Evolutionary conservation across 2,888 invertebrate species (phyloP).

Genomic region (Nezara viridula): DNA sequence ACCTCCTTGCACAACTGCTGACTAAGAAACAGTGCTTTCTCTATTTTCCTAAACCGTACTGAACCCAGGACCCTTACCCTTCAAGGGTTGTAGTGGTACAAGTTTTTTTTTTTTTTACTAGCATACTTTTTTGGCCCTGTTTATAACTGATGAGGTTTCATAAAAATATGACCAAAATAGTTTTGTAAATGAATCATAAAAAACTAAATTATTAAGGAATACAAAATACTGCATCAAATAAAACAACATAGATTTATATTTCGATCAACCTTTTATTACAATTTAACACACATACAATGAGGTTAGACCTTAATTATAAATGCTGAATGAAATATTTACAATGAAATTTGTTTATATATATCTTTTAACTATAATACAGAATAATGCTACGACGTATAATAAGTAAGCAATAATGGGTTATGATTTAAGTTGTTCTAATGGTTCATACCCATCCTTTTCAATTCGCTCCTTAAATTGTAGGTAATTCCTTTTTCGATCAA

Average conservation of each 20-base stretch:
- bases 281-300: slow-evolving; percentile 9
- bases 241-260: slow-evolving; percentile 15
- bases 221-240: neutral
- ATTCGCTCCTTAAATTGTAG: slow-evolving; percentile 90
- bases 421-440: slow-evolving; percentile 72
- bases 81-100: no score
- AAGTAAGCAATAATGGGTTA: neutral
- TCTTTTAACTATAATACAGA: neutral
- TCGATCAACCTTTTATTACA: slow-evolving; percentile 1
- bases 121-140: no score
- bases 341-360: neutral
- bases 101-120: no score
- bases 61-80: no score
- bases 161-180: neutral
- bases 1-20: no score
- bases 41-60: no score
- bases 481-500: slow-evolving; percentile 91
- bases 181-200: neutral
- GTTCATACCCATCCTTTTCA: slow-evolving; percentile 88
- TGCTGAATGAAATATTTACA: slow-evolving; percentile 36
- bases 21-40: no score
- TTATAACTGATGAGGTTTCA: neutral
- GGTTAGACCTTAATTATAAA: neutral
- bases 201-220: slow-evolving; percentile 19
- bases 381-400: neutral